Base-by-base conservation (phyloP, 1,140 invertebrate genomes). In the Sarcophaga bullata region DNA sequence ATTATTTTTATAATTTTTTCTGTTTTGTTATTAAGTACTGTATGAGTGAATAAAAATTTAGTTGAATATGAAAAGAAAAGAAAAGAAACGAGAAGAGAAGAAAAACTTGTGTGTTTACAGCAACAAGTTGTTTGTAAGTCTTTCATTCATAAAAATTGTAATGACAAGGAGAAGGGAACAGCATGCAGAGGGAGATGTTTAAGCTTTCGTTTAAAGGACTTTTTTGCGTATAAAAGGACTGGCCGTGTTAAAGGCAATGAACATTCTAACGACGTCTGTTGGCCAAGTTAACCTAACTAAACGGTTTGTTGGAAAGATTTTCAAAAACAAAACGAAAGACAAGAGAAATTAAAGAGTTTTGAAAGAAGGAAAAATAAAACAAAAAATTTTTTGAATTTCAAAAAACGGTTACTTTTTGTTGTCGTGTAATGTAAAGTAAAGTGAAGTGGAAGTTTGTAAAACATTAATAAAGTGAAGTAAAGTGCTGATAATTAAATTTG, bases 141-240 rank as follows among this genome's bases (percentile, higher is more conserved):
- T 47, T 50, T 73, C 76, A 75, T 68, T 78, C 75, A 78, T 78
- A 78, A 78, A 78, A 47, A 8, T 49, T 76, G 1, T 78, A 6
- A 13, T 52, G 75, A 37, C 1, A 37, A 37, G 25, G 25, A 2
- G 25, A 37, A 37, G 25, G n/a, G 9, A n/a, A 11, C 48, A 10
- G 48, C 25, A 1, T 25, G 75, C 52, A 37, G 4, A 37, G 17
- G 9, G n/a, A 52, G 48, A 52, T 50, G 17, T 68, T 5, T 19
- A 68, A 68, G 75, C n/a, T 19, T 50, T 19, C 15, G 13, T 37
- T 37, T 49, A 17, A 78, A 50, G 75, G 48, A 48, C 52, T 78
- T 78, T 80, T 81, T 37, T 37, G 1, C 1, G 87, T 89, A 89
- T 89, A 89, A 89, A 89, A 89, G 87, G 87, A 89, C 87, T 86